Conservation (phyloP, 2,113 vertebrate species). For the Pogona vitticeps region DNA sequence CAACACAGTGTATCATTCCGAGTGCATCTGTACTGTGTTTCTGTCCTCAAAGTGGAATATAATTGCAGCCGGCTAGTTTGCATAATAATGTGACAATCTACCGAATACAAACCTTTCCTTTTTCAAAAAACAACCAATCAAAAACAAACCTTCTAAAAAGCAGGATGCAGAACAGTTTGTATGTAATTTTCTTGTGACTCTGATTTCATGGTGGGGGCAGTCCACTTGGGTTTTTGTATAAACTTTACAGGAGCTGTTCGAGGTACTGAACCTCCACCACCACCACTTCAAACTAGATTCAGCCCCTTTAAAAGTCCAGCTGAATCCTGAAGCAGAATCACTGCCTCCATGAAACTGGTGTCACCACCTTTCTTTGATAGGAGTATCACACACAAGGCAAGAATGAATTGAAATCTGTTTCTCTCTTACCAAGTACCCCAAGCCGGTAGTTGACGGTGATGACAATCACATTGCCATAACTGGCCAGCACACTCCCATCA, state of each 20-base stretch:
- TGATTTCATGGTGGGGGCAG: neutral
- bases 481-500: slow-evolving; percentile 99
- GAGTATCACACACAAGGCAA: slow-evolving; percentile 51
- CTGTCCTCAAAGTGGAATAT: neutral
- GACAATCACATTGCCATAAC: slow-evolving; percentile 99
- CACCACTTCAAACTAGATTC: no score
- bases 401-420: slow-evolving; percentile 66
- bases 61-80: slow-evolving; percentile 3
- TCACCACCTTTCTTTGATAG: slow-evolving; percentile 1
- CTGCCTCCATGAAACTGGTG: no score
- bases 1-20: neutral
- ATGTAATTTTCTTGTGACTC: slow-evolving; percentile 21
- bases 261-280: no score
- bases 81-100: neutral
- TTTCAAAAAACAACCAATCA: neutral
- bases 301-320: no score
- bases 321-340: no score
- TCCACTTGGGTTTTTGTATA: no score
- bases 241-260: no score
- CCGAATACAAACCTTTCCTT: slow-evolving; percentile 27
- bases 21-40: neutral
- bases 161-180: neutral
- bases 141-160: neutral
- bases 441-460: slow-evolving; percentile 99
- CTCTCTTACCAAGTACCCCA: slow-evolving; percentile 95